Conservation (phyloP, 1,140 invertebrate species). For the Drosophila bifasciata region DNA sequence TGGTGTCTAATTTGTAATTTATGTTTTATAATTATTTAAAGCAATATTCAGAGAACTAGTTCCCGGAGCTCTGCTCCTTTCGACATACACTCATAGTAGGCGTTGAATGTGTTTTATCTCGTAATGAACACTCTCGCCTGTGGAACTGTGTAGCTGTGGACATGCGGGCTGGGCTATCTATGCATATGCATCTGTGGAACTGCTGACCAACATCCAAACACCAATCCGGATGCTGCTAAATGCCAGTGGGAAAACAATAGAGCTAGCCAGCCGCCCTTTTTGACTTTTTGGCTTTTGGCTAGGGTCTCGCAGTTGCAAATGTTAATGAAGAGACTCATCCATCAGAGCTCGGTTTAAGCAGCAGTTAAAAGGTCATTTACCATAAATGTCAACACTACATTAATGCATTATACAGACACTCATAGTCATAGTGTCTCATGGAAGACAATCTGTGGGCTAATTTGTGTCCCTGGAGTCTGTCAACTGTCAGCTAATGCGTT, state of each 20-base stretch:
- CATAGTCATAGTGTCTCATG: background rate
- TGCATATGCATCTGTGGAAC: conserved; percentile 35
- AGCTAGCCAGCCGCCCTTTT: too few species aligned
- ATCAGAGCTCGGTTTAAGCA: conserved; percentile 40
- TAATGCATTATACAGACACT: conserved; percentile 35
- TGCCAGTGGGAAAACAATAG: conserved; percentile 22
- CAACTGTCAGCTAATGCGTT: conserved; percentile 70
- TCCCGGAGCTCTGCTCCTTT: too few species aligned
- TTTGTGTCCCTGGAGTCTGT: conserved; percentile 50
- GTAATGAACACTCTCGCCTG: conserved; percentile 9
- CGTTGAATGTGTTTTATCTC: conserved; percentile 25
- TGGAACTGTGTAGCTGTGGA: background rate
- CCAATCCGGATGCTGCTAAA: conserved; percentile 13
- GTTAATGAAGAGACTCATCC: conserved; percentile 43
- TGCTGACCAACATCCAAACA: conserved; percentile 1
- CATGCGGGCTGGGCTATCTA: conserved; percentile 31
- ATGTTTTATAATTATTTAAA: too few species aligned
- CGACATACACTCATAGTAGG: too few species aligned
- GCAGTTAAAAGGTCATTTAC: conserved; percentile 60
- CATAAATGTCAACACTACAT: conserved; percentile 80
- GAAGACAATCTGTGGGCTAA: conserved; percentile 34
- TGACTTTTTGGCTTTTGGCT: conserved; percentile 34
- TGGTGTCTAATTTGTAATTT: too few species aligned
- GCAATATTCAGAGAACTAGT: too few species aligned
- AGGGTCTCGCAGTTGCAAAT: conserved; percentile 29